Evolutionary conservation across 2,113 vertebrate species (phyloP), one percentile per base, ranked within the genome.

Genomic region (Naja naja): DNA sequence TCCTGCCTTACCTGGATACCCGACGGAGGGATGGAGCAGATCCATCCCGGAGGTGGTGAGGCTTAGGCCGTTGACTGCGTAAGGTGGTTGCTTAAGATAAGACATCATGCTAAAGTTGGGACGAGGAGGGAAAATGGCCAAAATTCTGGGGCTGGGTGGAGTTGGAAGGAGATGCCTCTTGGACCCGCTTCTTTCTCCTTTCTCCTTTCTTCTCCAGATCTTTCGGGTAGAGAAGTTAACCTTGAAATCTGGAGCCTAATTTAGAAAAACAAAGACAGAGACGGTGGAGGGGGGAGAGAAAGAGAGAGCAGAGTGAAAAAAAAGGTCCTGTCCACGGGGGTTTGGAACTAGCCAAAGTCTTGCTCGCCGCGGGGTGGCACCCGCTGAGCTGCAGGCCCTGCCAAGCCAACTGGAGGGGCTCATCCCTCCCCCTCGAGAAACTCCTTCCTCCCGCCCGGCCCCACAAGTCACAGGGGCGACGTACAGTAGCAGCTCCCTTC

Each of bases 11-110:
- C 99, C 99, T 95, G 99, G 99, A 95, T 99, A 99, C 96, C 99
- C 99, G 96, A 99, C 98, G n/a, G 99, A 99, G 3, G 99, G 99
- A 52, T 99, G 99, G 92, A 99, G 98, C 93, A 99, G 97, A 96
- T 99, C 99, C 99, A 99, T 99, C 91, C 99, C 99, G 90, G 99
- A 99, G 95, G 99, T 98, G 96, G 99, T 99, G 97, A 99, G 98
- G 94, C 99, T 99, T 97, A 99, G 98, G 93, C 99, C 99, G 98
- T 99, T 99, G 97, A 99, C 98, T 95, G 99, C 98, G 81, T 99
- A 99, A 97, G 99, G 99, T 96, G 99, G 98, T 98, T 99, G 99
- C 98, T 99, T 99, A 97, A 99, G 97, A 98, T 99, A 99, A 97
- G 99, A 99, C 99, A 99, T 99, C 99, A 99, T 99, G 98, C 98